A percentile compares a stretch with the other conserved stretches of the same genome.
These are phyloP conservation scores for Haliaeetus leucogaster DNA, from an alignment of 2,113 vertebrate genomes.

Conservation along the genomic window DNA sequence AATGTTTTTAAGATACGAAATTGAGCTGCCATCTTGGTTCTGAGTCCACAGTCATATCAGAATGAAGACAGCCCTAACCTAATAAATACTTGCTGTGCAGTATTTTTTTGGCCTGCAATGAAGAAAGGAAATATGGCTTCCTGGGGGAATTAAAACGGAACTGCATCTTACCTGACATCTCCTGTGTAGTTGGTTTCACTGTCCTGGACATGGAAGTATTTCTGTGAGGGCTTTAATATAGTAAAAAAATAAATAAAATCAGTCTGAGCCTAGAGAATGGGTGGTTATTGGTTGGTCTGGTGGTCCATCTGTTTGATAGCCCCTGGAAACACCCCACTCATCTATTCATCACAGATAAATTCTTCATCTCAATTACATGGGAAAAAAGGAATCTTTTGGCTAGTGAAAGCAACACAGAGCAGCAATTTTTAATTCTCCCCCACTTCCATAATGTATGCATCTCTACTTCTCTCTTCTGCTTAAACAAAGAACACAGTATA, in stretches of 20 bases:
- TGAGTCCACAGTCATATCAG: not conserved
- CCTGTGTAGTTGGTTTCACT: not conserved
- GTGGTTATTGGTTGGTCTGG: not conserved
- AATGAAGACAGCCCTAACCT: not conserved
- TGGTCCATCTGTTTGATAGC: not conserved
- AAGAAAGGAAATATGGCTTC: not conserved
- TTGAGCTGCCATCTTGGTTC: not conserved
- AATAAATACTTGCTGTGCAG: not conserved
- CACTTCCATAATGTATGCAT: rapidly evolving
- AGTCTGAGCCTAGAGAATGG: not conserved
- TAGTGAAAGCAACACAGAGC: not conserved
- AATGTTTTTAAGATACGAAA: not conserved
- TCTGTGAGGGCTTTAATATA: not conserved
- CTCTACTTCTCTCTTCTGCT: not conserved
- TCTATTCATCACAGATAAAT: not conserved
- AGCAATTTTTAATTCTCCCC: not conserved
- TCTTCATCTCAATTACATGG: not conserved
- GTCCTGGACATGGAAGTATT: not conserved
- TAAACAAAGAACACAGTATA: rapidly evolving
- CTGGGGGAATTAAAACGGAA: not conserved
- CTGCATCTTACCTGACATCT: not conserved
- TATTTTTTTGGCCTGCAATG: not conserved
- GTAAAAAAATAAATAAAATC: not conserved
- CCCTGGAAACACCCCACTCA: not conserved
- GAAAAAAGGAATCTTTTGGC: not conserved